Evolutionary conservation across 1,140 invertebrate species (phyloP), one percentile per base, ranked within the genome.

Genomic region (Drosophila murphyi): DNA sequence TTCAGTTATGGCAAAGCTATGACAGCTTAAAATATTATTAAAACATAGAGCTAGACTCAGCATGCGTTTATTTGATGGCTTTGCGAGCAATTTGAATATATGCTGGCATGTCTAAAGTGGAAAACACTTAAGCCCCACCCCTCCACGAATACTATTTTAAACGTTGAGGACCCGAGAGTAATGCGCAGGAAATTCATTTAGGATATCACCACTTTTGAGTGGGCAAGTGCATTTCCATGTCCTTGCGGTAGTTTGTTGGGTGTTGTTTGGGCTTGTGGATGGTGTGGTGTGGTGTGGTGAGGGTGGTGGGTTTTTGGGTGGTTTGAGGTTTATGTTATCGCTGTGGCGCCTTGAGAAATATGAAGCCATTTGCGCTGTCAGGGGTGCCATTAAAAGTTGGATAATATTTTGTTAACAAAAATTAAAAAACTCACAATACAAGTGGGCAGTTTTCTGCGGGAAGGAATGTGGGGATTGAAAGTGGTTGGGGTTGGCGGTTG

Each of bases 321-420:
- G 20, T 7, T 48, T 60, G 45, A 7, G 7, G 41, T 32, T 45
- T 57, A 34, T 34, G 55, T 52, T 43, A 43, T 37, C 32, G n/a
- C 39, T 1, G 20, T 8, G 43, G 61, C 73, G 68, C 73, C 73
- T 60, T 37, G 50, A 61, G 68, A 76, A 85, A 85, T 80, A 63
- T 65, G 59, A 80, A 72, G 73, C 69, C 69, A 51, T 78, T 45
- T 28, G 6, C 2, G 45, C n/a, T 57, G 39, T 75, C 85, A 50
- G 54, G 83, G 77, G 83, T 51, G 47, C 70, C 85, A 88, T 88
- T 89, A 89, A 82, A 80, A 83, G 63, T 83, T 83, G 70, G 50
- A 83, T 77, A 89, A 89, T 89, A 89, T 88, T 88, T 88, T 83
- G 62, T 72, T 74, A 74, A 77, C 69, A 74, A 83, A 83, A 83